phyloP scores from a whole-genome alignment of 2,113 vertebrate species.

The Merops nubicus region DNA sequence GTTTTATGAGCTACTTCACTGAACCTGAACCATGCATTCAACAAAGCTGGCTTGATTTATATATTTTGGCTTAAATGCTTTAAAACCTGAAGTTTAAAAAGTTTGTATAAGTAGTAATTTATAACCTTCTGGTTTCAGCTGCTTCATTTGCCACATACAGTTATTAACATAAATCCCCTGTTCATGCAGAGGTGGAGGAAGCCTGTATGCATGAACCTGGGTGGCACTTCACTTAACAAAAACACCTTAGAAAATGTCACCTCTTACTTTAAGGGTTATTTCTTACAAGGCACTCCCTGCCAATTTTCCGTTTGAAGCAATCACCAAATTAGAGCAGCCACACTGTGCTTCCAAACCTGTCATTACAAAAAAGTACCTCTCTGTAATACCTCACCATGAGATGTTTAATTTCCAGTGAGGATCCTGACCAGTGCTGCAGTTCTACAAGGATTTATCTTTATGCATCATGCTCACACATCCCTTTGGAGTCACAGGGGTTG shows the following conservation, averaged over 20 bases:
- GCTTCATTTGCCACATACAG: neutral
- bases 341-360: neutral
- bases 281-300: neutral
- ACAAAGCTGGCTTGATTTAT: neutral
- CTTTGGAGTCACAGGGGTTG: neutral
- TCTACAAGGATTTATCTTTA: neutral
- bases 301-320: neutral
- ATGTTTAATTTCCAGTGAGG: neutral
- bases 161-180: neutral
- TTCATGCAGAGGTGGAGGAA: neutral
- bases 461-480: fast-evolving
- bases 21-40: neutral
- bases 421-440: neutral
- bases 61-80: neutral
- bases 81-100: neutral
- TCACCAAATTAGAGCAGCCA: neutral
- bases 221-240: neutral
- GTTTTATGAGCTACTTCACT: neutral
- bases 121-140: neutral
- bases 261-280: neutral
- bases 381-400: neutral
- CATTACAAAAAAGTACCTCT: neutral
- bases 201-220: neutral
- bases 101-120: neutral
- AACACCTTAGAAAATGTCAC: neutral